Evolutionary conservation across 2,113 vertebrate genomes (phyloP).

Genomic region (Chaenocephalus aceratus): DNA sequence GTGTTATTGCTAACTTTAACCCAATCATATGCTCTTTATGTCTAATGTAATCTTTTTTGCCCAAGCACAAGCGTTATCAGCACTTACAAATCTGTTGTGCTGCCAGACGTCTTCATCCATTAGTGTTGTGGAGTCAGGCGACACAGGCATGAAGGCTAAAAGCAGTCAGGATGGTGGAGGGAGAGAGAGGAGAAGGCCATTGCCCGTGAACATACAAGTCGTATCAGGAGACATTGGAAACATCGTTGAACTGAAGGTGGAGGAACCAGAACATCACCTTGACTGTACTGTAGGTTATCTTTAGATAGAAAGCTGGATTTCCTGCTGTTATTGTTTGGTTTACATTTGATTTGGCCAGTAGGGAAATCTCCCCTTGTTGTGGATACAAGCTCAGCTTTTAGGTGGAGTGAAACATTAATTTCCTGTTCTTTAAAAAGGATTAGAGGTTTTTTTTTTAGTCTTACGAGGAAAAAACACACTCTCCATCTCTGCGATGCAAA

Average conservation of each 20-base stretch:
- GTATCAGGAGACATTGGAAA: constrained; percentile 61
- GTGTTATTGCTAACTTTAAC: constrained; percentile 66
- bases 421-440: constrained; percentile 36
- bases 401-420: constrained; percentile 49
- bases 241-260: constrained; percentile 34
- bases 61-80: constrained; percentile 66
- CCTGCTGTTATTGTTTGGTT: constrained; percentile 4
- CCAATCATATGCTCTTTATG: constrained; percentile 72
- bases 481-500: constrained; percentile 30
- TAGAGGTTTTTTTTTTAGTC: constrained; percentile 45
- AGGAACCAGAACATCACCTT: constrained; percentile 40
- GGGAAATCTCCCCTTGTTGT: constrained; percentile 1
- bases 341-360: neutral
- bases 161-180: constrained; percentile 44
- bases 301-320: constrained; percentile 19
- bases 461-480: constrained; percentile 2
- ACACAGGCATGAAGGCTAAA: constrained; percentile 65
- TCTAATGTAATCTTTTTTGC: constrained; percentile 69
- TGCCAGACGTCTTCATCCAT: constrained; percentile 77
- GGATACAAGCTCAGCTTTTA: constrained; percentile 29
- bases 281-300: constrained; percentile 31
- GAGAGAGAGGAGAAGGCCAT: constrained; percentile 38
- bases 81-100: constrained; percentile 58
- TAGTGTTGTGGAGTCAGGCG: constrained; percentile 61
- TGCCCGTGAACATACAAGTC: constrained; percentile 46